A percentile compares a stretch with the other conserved stretches of the same genome.
Conservation (phyloP, 2,797 vertebrate species). For the Oceanodroma leucorhoa region DNA sequence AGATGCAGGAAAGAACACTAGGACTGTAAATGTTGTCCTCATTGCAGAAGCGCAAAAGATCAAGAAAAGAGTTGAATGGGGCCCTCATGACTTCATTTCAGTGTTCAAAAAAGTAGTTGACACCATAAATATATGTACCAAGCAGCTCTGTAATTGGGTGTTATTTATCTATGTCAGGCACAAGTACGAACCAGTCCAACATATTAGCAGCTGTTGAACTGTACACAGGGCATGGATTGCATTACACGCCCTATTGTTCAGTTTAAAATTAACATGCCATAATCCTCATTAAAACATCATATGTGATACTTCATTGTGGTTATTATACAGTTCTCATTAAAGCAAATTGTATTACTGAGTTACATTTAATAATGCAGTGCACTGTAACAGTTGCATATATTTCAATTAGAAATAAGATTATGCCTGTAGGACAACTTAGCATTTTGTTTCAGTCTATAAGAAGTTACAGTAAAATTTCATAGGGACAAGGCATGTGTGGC, state of each 20-base stretch:
- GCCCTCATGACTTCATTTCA: background rate
- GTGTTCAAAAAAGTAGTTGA: background rate
- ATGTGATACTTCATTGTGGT: conserved; percentile 58
- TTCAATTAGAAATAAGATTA: conserved; percentile 25
- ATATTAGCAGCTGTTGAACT: conserved; percentile 38
- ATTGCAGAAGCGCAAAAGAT: background rate
- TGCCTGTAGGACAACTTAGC: background rate
- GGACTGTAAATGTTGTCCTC: background rate
- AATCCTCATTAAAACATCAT: conserved; percentile 67
- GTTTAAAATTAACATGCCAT: conserved; percentile 58
- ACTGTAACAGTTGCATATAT: background rate
- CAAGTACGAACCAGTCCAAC: background rate
- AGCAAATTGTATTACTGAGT: conserved; percentile 40
- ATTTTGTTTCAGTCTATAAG: conserved; percentile 1
- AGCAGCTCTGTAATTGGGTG: background rate
- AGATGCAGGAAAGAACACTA: background rate
- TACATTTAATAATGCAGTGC: conserved; percentile 49
- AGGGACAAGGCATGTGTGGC: background rate
- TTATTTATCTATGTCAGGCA: background rate
- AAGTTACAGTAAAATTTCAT: background rate
- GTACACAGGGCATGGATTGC: conserved; percentile 29
- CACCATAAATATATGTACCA: background rate
- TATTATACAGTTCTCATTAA: conserved; percentile 52
- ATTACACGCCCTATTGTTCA: conserved; percentile 46
- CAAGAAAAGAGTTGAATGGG: background rate